Evolutionary conservation across 1,140 invertebrate genomes (phyloP).

Genomic region (Zaprionus nigranus): DNA sequence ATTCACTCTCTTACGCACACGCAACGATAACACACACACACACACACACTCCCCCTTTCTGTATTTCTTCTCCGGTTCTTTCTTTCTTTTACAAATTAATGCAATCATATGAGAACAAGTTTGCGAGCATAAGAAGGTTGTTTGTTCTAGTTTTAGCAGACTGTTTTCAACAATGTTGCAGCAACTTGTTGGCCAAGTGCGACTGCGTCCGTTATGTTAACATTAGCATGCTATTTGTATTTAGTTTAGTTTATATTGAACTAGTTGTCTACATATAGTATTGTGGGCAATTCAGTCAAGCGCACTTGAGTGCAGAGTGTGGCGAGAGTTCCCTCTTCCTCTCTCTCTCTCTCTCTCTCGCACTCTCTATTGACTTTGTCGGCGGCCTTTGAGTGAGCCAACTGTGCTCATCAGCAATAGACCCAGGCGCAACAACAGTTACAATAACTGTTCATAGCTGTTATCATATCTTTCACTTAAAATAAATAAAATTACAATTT

Average conservation of each 20-base stretch:
- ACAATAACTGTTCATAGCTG: conserved; percentile 36
- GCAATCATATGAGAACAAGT: conserved; percentile 27
- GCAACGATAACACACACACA: not conserved
- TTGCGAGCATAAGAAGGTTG: conserved; percentile 20
- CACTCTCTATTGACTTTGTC: conserved; percentile 21
- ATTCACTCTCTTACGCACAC: conserved; percentile 29
- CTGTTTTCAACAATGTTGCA: conserved; percentile 64
- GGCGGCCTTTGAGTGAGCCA: conserved; percentile 58
- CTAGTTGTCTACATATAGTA: conserved; percentile 69
- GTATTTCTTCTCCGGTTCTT: not conserved
- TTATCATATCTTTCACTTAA: conserved; percentile 82
- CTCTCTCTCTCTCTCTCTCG: not conserved
- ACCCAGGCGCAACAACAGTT: conserved; percentile 8
- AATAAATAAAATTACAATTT: conserved; percentile 82
- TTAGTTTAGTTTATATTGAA: conserved; percentile 70
- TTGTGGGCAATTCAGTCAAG: conserved; percentile 60
- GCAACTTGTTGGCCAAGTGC: conserved; percentile 59
- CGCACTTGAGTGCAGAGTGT: conserved; percentile 17
- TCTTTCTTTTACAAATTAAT: not conserved
- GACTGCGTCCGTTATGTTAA: conserved; percentile 17
- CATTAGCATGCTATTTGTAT: conserved; percentile 62
- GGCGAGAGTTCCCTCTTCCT: not conserved
- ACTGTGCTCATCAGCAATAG: conserved; percentile 34
- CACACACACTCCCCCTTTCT: not conserved
- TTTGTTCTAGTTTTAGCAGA: conserved; percentile 66